phyloP scores from a whole-genome alignment of 2,113 vertebrate species.

The Regulus satrapa region DNA sequence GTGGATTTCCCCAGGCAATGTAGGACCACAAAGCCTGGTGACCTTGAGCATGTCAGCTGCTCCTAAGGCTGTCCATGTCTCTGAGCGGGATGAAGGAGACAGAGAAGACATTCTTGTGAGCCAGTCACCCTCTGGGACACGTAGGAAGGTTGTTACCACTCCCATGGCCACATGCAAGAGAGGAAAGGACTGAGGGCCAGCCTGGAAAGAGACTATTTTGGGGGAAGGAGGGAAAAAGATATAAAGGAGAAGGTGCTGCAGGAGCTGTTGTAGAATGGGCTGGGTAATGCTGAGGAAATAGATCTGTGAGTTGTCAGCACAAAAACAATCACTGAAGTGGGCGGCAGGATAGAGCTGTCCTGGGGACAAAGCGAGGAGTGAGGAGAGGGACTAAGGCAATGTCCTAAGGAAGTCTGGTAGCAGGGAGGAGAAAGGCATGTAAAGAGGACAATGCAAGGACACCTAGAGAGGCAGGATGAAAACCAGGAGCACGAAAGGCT shows the following conservation, averaged over 20 bases:
- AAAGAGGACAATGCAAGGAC: background rate
- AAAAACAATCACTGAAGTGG: background rate
- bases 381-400: background rate
- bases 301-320: background rate
- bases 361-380: background rate
- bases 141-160: background rate
- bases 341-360: background rate
- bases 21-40: background rate
- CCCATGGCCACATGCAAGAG: accelerated
- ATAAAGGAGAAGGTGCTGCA: background rate
- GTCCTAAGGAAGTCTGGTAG: background rate
- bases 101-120: background rate
- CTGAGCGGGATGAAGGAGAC: background rate
- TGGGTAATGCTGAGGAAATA: background rate
- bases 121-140: background rate
- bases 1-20: background rate
- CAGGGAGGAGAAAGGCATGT: background rate
- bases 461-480: background rate
- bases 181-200: background rate
- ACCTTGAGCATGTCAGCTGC: background rate
- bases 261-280: background rate
- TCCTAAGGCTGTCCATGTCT: background rate
- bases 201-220: background rate
- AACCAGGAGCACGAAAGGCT: background rate
- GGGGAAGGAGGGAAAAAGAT: background rate